Conservation (phyloP, 2,797 vertebrate genomes). For the Lagorchestes hirsutus region DNA sequence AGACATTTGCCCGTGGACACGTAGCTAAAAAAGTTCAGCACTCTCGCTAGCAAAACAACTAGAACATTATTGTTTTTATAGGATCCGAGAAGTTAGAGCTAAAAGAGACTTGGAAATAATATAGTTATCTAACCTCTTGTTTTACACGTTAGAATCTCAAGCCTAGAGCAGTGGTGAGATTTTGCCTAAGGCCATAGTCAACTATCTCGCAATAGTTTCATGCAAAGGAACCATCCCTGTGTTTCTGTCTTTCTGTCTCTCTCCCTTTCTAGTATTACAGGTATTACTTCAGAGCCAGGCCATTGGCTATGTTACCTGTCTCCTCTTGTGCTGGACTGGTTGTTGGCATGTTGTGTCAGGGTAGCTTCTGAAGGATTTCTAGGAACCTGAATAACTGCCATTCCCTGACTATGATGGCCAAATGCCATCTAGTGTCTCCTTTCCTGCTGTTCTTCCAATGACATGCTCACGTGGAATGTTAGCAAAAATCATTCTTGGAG, state of each 20-base stretch:
- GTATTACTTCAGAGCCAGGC: not conserved
- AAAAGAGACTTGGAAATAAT: not conserved
- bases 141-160: not conserved
- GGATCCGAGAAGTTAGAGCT: not conserved
- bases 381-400: not conserved
- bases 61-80: not conserved
- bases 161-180: not conserved
- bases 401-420: slow-evolving; percentile 1
- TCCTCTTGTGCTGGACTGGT: not conserved
- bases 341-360: slow-evolving; percentile 39
- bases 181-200: not conserved
- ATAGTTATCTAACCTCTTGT: not conserved
- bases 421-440: not conserved
- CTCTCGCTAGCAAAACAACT: not conserved
- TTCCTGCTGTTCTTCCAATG: not conserved
- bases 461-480: not conserved
- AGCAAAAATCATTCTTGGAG: slow-evolving; percentile 38
- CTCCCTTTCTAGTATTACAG: slow-evolving; percentile 6
- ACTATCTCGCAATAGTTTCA: not conserved
- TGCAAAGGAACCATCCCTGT: not conserved
- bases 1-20: not conserved
- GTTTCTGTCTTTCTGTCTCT: not conserved
- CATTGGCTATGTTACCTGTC: not conserved
- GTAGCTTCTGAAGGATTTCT: slow-evolving; percentile 1
- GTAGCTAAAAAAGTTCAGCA: not conserved